Evolutionary conservation across 2,888 invertebrate genomes (phyloP), one percentile per base, ranked within the genome.

Genomic region (Hydroisotoma schaefferi): DNA sequence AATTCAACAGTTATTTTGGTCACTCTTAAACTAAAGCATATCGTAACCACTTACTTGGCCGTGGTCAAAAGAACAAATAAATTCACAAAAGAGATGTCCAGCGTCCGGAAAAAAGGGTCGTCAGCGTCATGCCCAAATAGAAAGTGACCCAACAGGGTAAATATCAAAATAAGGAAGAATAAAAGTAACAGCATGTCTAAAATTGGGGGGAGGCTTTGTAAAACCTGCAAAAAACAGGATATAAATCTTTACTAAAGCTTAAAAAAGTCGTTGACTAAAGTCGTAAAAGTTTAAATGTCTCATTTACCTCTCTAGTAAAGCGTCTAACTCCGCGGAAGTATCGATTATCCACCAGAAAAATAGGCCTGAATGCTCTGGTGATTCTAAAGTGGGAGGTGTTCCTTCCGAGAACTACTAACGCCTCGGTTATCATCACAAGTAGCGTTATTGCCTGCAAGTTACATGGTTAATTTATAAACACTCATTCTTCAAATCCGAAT

Each of bases 31-130:
- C n/a, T 25, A 62, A 1, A 47, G 27, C 20, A 49, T 38, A 15
- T 51, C 26, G 12, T 25, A 26, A 20, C n/a, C 1, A 82, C 87
- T 83, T 79, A 91, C 90, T 93, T 93, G 61, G 92, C 91, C 12
- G 91, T 91, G 1, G 92, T 92, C n/a, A 92, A 81, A 57, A 93
- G 81, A 33, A 93, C 89, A 77, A 91, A 92, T 80, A 93, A 85
- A 74, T 87, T 90, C 74, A 92, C 87, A 76, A 92, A 91, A 67
- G 90, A 89, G 75, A 88, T 85, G 71, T 86, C 84, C 55, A 91
- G 80, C 0, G 89, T 87, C 68, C 80, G 79, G 76, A 93, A 93
- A 78, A 90, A 88, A 70, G 85, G 82, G 75, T 90, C 88, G 69
- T 6, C 38, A 15, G 81, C 79, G 73, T 87, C 85, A 73, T 84